Conservation (phyloP, 1,140 invertebrate species). For the Steinernema khuongi region DNA sequence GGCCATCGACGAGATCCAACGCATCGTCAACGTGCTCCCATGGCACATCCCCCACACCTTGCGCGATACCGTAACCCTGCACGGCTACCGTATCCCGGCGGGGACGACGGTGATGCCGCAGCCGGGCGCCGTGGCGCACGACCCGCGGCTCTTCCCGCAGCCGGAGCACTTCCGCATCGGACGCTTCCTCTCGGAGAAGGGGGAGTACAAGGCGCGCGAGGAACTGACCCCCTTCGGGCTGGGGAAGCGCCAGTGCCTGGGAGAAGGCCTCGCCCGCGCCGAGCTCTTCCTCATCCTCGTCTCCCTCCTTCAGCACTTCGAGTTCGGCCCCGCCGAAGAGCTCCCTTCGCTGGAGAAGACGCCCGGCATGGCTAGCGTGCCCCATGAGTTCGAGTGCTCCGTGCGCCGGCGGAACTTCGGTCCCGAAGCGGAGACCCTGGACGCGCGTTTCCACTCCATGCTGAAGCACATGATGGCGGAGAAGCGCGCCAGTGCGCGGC, state of each 20-base stretch:
- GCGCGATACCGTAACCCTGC: slow-evolving; percentile 32
- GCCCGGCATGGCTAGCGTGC: slow-evolving; percentile 32
- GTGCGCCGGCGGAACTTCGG: slow-evolving; percentile 6
- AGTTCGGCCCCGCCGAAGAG: slow-evolving; percentile 30
- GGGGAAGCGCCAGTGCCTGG: slow-evolving; percentile 53
- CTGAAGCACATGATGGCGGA: neutral
- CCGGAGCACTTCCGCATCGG: slow-evolving; percentile 71
- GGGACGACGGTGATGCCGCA: slow-evolving; percentile 70
- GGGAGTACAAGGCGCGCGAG: slow-evolving; percentile 66
- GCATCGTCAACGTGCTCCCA: slow-evolving; percentile 43
- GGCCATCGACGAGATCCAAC: slow-evolving; percentile 41
- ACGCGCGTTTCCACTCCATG: neutral
- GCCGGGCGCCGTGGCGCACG: slow-evolving; percentile 77
- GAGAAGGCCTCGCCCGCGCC: slow-evolving; percentile 53
- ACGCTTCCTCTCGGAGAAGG: slow-evolving; percentile 69
- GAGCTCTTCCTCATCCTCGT: slow-evolving; percentile 52
- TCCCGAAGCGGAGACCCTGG: neutral
- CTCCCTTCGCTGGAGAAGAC: slow-evolving; percentile 20
- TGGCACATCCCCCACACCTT: slow-evolving; percentile 42
- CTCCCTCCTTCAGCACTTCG: slow-evolving; percentile 44
- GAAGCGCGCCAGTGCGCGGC: neutral
- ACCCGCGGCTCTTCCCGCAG: slow-evolving; percentile 68
- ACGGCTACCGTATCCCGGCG: slow-evolving; percentile 66
- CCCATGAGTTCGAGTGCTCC: slow-evolving; percentile 17
- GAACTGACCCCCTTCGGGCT: slow-evolving; percentile 72